Conservation (phyloP, 2,113 vertebrate species). For the Hippocampus barbouri region DNA sequence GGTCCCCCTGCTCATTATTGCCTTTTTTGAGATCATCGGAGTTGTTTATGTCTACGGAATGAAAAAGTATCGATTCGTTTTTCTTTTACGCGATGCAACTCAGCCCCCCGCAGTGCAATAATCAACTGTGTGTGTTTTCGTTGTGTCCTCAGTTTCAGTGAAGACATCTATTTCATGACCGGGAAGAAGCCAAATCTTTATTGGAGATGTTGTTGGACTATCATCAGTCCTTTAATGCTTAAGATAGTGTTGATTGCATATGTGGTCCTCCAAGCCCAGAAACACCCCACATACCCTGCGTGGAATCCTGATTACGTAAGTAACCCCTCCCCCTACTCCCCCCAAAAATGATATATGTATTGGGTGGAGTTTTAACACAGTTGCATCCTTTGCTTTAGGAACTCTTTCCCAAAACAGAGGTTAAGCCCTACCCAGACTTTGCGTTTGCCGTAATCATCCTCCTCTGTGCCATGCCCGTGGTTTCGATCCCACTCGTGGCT, state of each 20-base stretch:
- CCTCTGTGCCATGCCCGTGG: conserved; percentile 65
- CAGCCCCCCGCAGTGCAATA: background rate
- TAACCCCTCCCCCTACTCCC: too few species aligned
- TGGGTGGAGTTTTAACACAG: background rate
- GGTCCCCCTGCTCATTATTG: conserved; percentile 79
- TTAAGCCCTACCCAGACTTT: conserved; percentile 77
- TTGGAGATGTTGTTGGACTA: conserved; percentile 80
- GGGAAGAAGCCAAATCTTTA: conserved; percentile 76
- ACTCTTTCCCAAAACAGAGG: conserved; percentile 73
- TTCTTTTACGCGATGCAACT: background rate
- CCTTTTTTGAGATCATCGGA: conserved; percentile 79
- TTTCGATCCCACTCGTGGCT: conserved; percentile 72
- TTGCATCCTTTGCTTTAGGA: conserved; percentile 48
- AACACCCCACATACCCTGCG: conserved; percentile 66
- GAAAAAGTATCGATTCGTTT: conserved; percentile 66
- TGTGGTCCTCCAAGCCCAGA: conserved; percentile 64
- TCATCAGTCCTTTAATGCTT: conserved; percentile 82
- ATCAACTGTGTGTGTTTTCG: background rate
- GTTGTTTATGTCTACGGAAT: conserved; percentile 79
- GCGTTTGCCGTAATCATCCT: conserved; percentile 73
- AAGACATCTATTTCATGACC: conserved; percentile 83
- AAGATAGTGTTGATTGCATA: conserved; percentile 76
- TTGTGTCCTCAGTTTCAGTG: conserved; percentile 75
- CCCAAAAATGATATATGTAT: too few species aligned
- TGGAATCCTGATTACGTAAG: conserved; percentile 83